These are phyloP conservation scores for Rhynchomys soricoides DNA, from an alignment of 2,113 vertebrate genomes.

Conservation along the genomic window DNA sequence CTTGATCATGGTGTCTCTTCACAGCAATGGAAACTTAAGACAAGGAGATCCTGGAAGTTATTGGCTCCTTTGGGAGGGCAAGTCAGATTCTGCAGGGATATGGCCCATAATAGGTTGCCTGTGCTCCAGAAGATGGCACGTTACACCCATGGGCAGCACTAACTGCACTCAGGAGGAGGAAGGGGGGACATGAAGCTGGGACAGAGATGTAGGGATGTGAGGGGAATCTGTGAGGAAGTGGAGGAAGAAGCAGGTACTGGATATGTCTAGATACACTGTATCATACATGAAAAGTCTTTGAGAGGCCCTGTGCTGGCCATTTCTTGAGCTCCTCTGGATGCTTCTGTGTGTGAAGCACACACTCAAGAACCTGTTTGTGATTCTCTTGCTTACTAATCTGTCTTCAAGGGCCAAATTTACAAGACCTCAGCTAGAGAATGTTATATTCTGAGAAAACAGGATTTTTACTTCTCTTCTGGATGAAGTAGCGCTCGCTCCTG, in stretches of 20 bases:
- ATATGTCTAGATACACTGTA: not conserved
- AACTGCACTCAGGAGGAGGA: not conserved
- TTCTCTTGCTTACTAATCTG: not conserved
- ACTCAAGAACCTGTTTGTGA: not conserved
- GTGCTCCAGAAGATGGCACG: not conserved
- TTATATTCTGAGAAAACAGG: not conserved
- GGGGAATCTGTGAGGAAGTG: not conserved
- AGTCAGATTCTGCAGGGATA: not conserved
- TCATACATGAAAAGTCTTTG: not conserved
- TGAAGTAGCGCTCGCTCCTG: not conserved
- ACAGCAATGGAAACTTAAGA: too few relatives aligned
- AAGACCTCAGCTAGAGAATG: not conserved
- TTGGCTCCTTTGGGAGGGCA: not conserved
- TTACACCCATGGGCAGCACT: not conserved
- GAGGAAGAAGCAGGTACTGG: too few relatives aligned
- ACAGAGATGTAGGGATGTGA: not conserved
- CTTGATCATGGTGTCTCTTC: too few relatives aligned
- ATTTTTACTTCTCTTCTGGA: not conserved
- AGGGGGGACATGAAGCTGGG: not conserved
- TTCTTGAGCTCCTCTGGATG: not conserved
- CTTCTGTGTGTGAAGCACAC: too few relatives aligned
- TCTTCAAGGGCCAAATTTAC: not conserved
- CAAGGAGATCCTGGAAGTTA: not conserved
- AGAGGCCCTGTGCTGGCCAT: not conserved
- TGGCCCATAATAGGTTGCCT: not conserved